Percentiles rank a stretch among this genome's conserved stretches.
These are phyloP conservation scores for Nannobrachium achirus DNA, from an alignment of 2,113 vertebrate genomes.

Conservation along the genomic window DNA sequence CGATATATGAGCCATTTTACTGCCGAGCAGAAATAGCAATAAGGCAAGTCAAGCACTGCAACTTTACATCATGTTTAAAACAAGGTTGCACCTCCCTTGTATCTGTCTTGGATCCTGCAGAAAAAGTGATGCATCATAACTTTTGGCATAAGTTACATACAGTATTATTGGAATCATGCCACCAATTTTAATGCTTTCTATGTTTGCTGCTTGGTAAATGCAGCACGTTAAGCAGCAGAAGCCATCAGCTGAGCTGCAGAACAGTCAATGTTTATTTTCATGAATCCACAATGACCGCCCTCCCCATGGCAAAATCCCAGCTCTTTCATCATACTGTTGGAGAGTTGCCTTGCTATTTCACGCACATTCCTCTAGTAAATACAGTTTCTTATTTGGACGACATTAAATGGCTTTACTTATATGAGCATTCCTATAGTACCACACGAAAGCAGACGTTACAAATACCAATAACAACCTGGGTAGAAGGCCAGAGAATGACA, in stretches of 20 bases:
- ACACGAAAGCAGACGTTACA: slow-evolving; percentile 92
- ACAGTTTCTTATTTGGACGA: slow-evolving; percentile 36
- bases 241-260: not conserved
- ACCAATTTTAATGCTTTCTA: not conserved
- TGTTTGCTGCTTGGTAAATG: not conserved
- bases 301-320: too few species aligned
- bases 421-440: slow-evolving; percentile 93
- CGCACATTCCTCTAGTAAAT: too few species aligned
- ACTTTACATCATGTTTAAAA: not conserved
- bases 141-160: not conserved
- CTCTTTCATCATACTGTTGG: too few species aligned
- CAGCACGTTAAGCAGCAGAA: not conserved
- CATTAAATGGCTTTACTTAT: slow-evolving; percentile 71
- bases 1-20: too few species aligned
- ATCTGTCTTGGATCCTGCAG: not conserved
- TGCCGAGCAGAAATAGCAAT: too few species aligned
- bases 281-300: not conserved
- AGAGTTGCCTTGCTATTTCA: too few species aligned
- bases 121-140: not conserved
- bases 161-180: not conserved
- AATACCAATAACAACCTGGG: slow-evolving; percentile 90
- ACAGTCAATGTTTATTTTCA: not conserved
- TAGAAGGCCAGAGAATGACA: slow-evolving; percentile 90
- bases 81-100: not conserved
- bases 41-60: not conserved